These are phyloP conservation scores for Clarias laeviceps DNA, from an alignment of 2,797 vertebrate genomes.

Conservation along the genomic window DNA sequence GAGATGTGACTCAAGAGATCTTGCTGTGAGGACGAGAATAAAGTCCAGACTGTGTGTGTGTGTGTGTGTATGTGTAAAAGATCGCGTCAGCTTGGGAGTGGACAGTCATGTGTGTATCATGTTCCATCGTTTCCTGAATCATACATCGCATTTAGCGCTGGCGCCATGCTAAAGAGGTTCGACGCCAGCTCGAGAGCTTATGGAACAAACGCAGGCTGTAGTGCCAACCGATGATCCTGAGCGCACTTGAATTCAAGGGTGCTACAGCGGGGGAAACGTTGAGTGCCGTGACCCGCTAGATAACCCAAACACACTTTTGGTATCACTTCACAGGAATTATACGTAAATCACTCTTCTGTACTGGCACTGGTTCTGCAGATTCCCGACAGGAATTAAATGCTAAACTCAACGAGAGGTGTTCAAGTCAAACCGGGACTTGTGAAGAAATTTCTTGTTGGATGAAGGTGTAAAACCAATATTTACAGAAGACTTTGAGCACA, in stretches of 20 bases:
- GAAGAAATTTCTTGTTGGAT: too few relatives aligned
- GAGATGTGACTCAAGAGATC: conserved; percentile 22
- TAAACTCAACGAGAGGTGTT: neutral
- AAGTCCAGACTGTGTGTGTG: neutral
- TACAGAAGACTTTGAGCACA: too few relatives aligned
- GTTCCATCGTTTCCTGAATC: conserved; percentile 17
- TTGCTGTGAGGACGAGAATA: conserved; percentile 13
- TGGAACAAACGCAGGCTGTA: neutral
- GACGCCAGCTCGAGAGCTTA: neutral
- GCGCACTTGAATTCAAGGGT: conserved; percentile 9
- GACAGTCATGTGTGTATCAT: neutral
- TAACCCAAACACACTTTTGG: neutral
- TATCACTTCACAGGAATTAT: neutral
- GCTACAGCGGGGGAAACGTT: neutral
- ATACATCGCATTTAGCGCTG: neutral
- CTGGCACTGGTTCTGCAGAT: neutral
- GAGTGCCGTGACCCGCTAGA: neutral
- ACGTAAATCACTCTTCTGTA: too few relatives aligned
- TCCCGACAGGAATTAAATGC: neutral
- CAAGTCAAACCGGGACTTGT: too few relatives aligned
- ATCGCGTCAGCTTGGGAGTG: neutral
- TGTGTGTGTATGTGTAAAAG: neutral
- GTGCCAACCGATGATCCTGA: neutral
- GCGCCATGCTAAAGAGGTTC: neutral
- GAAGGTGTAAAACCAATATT: too few relatives aligned